Conservation (phyloP, 2,113 vertebrate genomes). For the Dicaeum eximium region DNA sequence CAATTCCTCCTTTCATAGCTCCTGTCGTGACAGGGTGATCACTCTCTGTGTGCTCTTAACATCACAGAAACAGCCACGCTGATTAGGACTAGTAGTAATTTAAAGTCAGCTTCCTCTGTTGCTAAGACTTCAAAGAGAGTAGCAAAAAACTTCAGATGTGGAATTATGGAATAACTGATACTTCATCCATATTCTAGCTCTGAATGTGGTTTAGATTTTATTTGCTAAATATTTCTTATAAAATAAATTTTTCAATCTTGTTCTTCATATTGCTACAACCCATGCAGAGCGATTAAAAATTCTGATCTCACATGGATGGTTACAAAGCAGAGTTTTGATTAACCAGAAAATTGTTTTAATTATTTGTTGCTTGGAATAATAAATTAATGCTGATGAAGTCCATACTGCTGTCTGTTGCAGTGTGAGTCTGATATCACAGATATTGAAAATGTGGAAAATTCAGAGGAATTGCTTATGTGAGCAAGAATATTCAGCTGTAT, state of each 20-base stretch:
- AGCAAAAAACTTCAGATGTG: background rate
- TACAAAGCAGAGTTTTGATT: slow-evolving; percentile 65
- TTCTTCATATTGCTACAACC: slow-evolving; percentile 13
- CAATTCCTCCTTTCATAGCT: background rate
- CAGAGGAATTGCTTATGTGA: background rate
- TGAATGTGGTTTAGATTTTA: slow-evolving; percentile 40
- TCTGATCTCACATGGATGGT: slow-evolving; percentile 51
- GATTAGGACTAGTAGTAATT: background rate
- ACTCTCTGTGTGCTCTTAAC: background rate
- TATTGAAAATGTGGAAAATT: background rate
- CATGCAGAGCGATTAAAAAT: slow-evolving; percentile 54
- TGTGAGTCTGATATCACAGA: background rate
- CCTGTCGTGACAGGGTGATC: background rate
- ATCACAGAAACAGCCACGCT: background rate
- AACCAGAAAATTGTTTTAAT: slow-evolving; percentile 74
- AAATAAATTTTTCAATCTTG: slow-evolving; percentile 53
- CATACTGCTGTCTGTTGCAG: background rate
- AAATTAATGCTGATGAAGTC: slow-evolving; percentile 53
- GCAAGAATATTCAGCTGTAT: background rate
- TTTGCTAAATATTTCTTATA: slow-evolving; percentile 69
- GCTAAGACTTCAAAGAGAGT: background rate
- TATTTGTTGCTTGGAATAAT: slow-evolving; percentile 67
- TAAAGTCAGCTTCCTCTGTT: background rate
- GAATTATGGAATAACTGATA: background rate
- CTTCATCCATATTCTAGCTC: background rate